Conservation (phyloP, 2,888 invertebrate genomes). For the Byasa hedistus region DNA sequence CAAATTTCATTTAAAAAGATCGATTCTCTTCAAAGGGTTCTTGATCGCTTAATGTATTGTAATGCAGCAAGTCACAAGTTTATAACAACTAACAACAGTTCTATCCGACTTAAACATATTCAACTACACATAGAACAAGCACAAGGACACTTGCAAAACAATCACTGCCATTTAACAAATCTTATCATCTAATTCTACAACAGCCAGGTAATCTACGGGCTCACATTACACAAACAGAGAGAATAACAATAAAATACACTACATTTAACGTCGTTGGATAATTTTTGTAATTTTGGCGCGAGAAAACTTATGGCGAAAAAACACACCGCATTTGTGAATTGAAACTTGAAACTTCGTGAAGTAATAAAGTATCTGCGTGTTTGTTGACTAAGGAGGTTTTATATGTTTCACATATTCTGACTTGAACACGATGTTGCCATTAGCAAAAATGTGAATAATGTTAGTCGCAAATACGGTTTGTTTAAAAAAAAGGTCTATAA, state of each 20-base stretch:
- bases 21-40: slow-evolving; percentile 37
- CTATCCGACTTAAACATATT: slow-evolving; percentile 25
- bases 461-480: slow-evolving; percentile 9
- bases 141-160: slow-evolving; percentile 35
- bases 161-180: slow-evolving; percentile 41
- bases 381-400: too few relatives aligned
- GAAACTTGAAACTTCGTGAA: neutral
- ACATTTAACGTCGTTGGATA: slow-evolving; percentile 2
- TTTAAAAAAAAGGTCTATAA: neutral
- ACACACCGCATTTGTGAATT: slow-evolving; percentile 14
- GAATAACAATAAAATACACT: neutral
- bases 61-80: slow-evolving; percentile 43
- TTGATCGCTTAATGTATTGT: slow-evolving; percentile 72
- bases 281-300: slow-evolving; percentile 10
- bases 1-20: slow-evolving; percentile 38
- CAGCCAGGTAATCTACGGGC: slow-evolving; percentile 32
- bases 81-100: slow-evolving; percentile 22
- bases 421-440: too few relatives aligned
- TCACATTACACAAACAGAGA: slow-evolving; percentile 23
- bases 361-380: too few relatives aligned
- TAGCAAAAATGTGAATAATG: too few relatives aligned
- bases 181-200: slow-evolving; percentile 30
- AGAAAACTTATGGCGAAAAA: neutral
- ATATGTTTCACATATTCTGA: too few relatives aligned
- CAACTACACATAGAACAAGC: slow-evolving; percentile 29